These are phyloP conservation scores for Sesamia inferens DNA, from an alignment of 2,888 invertebrate species.

Conservation along the genomic window DNA sequence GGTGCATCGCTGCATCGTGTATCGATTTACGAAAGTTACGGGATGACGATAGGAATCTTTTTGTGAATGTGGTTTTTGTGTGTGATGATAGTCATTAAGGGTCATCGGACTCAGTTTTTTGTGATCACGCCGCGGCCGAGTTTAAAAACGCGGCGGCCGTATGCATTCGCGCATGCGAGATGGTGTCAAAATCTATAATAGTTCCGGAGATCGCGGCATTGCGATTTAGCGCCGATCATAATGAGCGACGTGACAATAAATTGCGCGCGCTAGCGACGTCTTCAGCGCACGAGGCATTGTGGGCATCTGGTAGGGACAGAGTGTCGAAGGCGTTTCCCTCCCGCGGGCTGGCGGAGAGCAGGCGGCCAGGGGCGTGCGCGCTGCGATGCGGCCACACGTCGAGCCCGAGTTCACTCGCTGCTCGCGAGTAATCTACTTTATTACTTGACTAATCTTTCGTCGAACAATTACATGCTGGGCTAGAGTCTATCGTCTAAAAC, in stretches of 20 bases:
- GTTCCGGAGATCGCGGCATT: conserved; percentile 82
- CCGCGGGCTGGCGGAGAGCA: conserved; percentile 80
- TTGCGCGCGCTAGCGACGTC: conserved; percentile 78
- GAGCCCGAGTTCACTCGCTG: conserved; percentile 65
- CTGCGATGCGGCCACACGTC: conserved; percentile 81
- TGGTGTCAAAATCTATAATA: conserved; percentile 90
- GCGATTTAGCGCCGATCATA: conserved; percentile 76
- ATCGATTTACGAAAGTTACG: conserved; percentile 86
- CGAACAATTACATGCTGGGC: conserved; percentile 77
- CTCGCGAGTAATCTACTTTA: conserved; percentile 83
- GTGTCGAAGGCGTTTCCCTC: conserved; percentile 86
- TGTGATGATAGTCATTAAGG: conserved; percentile 76
- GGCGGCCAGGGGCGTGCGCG: conserved; percentile 85
- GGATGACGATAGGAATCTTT: conserved; percentile 71
- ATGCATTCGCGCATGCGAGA: conserved; percentile 90
- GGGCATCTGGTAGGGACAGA: conserved; percentile 77
- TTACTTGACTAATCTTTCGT: conserved; percentile 82
- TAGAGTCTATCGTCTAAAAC: conserved; percentile 74
- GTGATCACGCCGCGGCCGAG: conserved; percentile 86
- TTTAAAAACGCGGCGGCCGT: conserved; percentile 88
- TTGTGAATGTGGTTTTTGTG: conserved; percentile 67
- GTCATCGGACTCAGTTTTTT: conserved; percentile 86
- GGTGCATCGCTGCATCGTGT: conserved; percentile 90
- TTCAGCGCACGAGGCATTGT: conserved; percentile 76
- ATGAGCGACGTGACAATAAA: conserved; percentile 73